These are phyloP conservation scores for Folsomia candida DNA, from an alignment of 2,888 invertebrate genomes.

Conservation along the genomic window DNA sequence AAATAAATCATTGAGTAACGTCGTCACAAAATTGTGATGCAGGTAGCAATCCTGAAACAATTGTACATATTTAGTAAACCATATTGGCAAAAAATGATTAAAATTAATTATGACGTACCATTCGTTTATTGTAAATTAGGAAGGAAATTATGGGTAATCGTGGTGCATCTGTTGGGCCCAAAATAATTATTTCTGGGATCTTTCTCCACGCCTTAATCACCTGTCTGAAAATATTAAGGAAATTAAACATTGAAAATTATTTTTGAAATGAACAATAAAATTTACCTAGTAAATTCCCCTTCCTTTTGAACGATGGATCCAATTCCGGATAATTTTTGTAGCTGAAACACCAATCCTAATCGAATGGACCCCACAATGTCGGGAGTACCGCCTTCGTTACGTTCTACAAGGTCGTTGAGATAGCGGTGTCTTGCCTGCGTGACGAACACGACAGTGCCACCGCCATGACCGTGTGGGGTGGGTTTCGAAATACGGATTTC, in stretches of 20 bases:
- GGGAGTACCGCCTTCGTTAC: not conserved
- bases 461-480: not conserved
- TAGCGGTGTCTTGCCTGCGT: not conserved
- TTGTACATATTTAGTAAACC: no score
- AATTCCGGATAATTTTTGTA: conserved; percentile 68
- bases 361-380: conserved; percentile 53
- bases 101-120: not conserved
- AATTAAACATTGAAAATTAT: no score
- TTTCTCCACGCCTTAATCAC: conserved; percentile 25
- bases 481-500: not conserved
- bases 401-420: not conserved
- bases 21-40: not conserved
- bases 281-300: conserved; percentile 21
- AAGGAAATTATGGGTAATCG: conserved; percentile 44
- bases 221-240: conserved; percentile 27
- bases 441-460: not conserved
- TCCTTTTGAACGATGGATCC: conserved; percentile 22
- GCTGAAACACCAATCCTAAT: conserved; percentile 80
- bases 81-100: not conserved
- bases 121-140: not conserved
- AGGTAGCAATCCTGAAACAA: not conserved
- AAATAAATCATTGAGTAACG: not conserved
- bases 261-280: not conserved
- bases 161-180: conserved; percentile 18
- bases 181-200: conserved; percentile 29